These are phyloP conservation scores for Odocoileus virginianus DNA, from an alignment of 2,113 vertebrate genomes.

Conservation along the genomic window DNA sequence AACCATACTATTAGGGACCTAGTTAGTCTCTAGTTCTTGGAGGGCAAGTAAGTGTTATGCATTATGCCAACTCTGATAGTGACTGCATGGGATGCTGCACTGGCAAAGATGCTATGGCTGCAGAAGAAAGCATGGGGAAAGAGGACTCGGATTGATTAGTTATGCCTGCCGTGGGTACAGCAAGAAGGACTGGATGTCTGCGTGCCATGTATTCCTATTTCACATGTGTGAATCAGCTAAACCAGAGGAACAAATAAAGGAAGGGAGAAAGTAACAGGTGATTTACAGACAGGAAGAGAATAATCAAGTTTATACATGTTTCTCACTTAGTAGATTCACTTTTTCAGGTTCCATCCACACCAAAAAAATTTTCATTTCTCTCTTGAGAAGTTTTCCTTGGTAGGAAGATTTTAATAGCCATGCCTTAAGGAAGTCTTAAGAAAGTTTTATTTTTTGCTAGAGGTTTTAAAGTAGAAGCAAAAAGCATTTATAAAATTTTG, in stretches of 20 bases:
- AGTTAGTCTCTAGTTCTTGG: not conserved
- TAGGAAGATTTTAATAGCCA: constrained; percentile 43
- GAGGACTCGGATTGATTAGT: not conserved
- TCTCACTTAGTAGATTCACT: constrained; percentile 39
- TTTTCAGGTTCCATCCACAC: constrained; percentile 1
- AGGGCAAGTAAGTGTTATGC: not conserved
- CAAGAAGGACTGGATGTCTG: not conserved
- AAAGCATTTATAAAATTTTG: constrained; percentile 53
- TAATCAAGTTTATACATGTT: constrained; percentile 41
- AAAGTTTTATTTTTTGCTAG: constrained; percentile 51
- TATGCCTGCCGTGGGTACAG: not conserved
- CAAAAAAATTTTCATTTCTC: not conserved
- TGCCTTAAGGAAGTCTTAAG: constrained; percentile 26
- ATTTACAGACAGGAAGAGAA: constrained; percentile 9
- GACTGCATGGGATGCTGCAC: not conserved
- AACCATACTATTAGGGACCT: not conserved
- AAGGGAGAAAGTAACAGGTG: not conserved
- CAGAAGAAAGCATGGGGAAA: not conserved
- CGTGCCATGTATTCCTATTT: not conserved
- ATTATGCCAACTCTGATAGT: not conserved
- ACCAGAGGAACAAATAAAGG: not conserved
- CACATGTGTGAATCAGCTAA: not conserved
- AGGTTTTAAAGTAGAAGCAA: constrained; percentile 32
- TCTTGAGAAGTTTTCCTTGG: constrained; percentile 32
- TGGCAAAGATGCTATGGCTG: not conserved